phyloP scores from a whole-genome alignment of 30 jellyfish, hydroid and myxozoan species.

The Aurelia aurita region DNA sequence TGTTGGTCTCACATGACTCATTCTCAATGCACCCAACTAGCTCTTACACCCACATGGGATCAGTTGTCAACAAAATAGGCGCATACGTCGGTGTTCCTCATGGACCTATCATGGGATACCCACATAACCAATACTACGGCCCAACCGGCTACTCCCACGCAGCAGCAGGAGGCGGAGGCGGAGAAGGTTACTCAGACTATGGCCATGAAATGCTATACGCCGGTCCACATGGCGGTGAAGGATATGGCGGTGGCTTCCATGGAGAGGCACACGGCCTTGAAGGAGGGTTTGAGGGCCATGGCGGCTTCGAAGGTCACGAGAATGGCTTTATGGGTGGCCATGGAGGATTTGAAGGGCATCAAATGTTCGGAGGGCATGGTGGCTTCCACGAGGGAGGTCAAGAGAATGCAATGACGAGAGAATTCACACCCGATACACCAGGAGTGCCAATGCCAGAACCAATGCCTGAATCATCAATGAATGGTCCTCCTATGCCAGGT shows the following conservation, averaged over 20 bases:
- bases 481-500: slow-evolving; percentile 48
- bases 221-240: slow-evolving; percentile 49
- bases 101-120: slow-evolving; percentile 89
- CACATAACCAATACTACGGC: slow-evolving; percentile 89
- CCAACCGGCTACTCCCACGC: slow-evolving; percentile 91
- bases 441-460: slow-evolving; percentile 64
- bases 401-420: slow-evolving; percentile 64
- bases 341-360: slow-evolving; percentile 24
- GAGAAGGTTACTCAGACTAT: slow-evolving; percentile 57
- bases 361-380: slow-evolving; percentile 35
- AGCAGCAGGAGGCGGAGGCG: slow-evolving; percentile 49
- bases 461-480: slow-evolving; percentile 52
- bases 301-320: slow-evolving; percentile 7
- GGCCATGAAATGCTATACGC: slow-evolving; percentile 78
- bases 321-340: slow-evolving; percentile 42
- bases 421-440: slow-evolving; percentile 36
- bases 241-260: slow-evolving; percentile 14
- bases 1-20: slow-evolving; percentile 93
- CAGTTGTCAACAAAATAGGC: slow-evolving; percentile 91
- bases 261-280: slow-evolving; percentile 66
- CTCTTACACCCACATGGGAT: slow-evolving; percentile 88
- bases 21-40: slow-evolving; percentile 86
- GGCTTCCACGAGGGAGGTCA: slow-evolving; percentile 46
- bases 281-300: slow-evolving; percentile 53
- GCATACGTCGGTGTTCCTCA: slow-evolving; percentile 96